Conservation (phyloP, 2,113 vertebrate species). For the Epinephelus lanceolatus region DNA sequence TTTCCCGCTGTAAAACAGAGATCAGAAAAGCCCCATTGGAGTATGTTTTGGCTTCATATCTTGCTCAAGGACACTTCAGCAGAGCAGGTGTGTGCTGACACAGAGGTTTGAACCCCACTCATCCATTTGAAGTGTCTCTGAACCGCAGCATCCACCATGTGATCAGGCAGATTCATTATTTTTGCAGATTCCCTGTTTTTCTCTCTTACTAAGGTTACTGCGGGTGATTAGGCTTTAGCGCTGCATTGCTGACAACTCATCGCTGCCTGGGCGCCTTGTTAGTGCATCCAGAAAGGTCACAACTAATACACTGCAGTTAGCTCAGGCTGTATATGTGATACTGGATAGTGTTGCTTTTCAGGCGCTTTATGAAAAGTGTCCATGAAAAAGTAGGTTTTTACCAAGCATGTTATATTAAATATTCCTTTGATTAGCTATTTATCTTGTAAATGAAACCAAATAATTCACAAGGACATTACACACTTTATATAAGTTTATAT, state of each 20-base stretch:
- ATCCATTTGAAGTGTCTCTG: conserved; percentile 44
- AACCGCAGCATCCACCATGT: conserved; percentile 15
- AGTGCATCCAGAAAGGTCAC: conserved; percentile 63
- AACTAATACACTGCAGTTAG: conserved; percentile 43
- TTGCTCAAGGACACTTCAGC: conserved; percentile 69
- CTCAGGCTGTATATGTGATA: neutral
- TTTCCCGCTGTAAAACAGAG: neutral
- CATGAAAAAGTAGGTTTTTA: neutral
- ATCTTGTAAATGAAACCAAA: neutral
- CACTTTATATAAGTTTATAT: too few relatives aligned
- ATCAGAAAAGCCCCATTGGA: conserved; percentile 20
- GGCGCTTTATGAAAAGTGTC: neutral
- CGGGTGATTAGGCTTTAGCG: conserved; percentile 41
- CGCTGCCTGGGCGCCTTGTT: conserved; percentile 53
- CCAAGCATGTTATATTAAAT: neutral
- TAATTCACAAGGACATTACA: neutral
- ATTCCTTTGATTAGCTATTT: neutral
- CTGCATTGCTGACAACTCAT: conserved; percentile 53
- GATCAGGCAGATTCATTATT: conserved; percentile 45
- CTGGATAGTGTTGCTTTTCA: neutral
- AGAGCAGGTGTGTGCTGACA: conserved; percentile 52
- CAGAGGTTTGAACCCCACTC: conserved; percentile 45
- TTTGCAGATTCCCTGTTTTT: conserved; percentile 38
- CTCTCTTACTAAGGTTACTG: conserved; percentile 43
- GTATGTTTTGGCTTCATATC: conserved; percentile 17